Base-by-base conservation (phyloP, 2,888 invertebrate genomes). In the Campoplex capitator region DNA sequence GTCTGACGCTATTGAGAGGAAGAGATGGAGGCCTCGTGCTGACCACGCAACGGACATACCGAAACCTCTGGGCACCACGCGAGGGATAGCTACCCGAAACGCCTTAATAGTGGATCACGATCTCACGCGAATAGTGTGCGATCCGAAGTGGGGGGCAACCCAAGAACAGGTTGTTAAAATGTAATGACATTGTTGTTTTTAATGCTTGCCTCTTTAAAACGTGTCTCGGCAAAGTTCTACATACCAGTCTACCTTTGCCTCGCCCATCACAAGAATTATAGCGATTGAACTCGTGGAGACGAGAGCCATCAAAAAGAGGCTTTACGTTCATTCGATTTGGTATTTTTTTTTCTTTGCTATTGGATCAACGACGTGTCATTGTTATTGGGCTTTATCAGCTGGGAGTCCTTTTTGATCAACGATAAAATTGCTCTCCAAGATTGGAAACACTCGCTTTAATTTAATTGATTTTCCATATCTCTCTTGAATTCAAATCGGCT, bases 151-250 rank as follows among this genome's bases (percentile, higher is more conserved):
- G 87, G 87, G 87, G 87, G 87, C 84, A 83, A 87, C 83, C 79
- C 84, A 84, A 84, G 91, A 93, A 92, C 93, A 93, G 92, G 91
- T 93, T 92, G 93, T 93, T 93, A 93, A 93, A 93, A 91, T 93
- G 92, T 93, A 93, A 93, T 93, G 93, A 92, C 93, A 93, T 92
- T 93, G 93, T 93, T 92, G 92, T 92, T 93, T 92, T 93, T 92
- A 92, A 92, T 92, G 92, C 91, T 92, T 86, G 91, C 91, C 91
- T 92, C 91, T 93, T 93, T 92, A 93, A 92, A 92, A 95, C 95
- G 96, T 95, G 93, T 95, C 93, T 92, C 93, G 95, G 93, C 45
- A 16, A 58, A 6, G 11, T 42, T 42, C 58, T 70, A 3, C 35
- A 1, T 48, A 2, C 68, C 9, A 70, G n/a, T 16, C 74, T 51